A percentile compares a stretch with the other conserved stretches of the same genome.
Conservation (phyloP, 2,113 vertebrate species). For the Tricholaema leucomelas region DNA sequence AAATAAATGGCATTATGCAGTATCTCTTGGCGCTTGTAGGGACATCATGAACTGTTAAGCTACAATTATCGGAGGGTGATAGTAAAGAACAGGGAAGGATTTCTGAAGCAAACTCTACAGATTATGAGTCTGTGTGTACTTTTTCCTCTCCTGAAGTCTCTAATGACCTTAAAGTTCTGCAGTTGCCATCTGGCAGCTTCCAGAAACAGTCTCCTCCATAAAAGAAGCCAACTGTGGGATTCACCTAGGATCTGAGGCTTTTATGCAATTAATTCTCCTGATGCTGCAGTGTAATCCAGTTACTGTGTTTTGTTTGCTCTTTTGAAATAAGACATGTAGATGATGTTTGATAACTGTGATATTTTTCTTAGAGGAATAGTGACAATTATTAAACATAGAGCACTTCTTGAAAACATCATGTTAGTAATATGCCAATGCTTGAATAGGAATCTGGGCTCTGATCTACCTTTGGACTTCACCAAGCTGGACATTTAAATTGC, state of each 20-base stretch:
- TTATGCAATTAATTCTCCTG: not conserved
- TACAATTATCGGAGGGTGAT: not conserved
- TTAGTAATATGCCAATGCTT: not conserved
- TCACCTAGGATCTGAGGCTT: not conserved
- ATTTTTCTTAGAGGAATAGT: not conserved
- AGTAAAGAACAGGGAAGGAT: not conserved
- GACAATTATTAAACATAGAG: not conserved
- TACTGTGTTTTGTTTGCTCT: not conserved
- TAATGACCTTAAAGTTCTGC: not conserved
- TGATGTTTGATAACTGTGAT: not conserved
- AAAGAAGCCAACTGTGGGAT: not conserved
- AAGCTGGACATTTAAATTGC: not conserved
- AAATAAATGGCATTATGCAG: not conserved
- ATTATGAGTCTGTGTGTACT: fast-evolving
- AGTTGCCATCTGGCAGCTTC: not conserved
- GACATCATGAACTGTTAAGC: not conserved
- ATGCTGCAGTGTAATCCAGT: not conserved
- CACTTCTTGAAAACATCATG: not conserved
- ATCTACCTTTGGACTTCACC: not conserved
- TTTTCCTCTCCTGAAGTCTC: not conserved
- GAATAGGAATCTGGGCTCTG: not conserved
- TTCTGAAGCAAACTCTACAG: not conserved
- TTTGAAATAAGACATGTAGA: not conserved
- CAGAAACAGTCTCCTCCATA: not conserved
- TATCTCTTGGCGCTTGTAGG: not conserved